Base-by-base conservation (phyloP, 2,888 invertebrate species). In the Trichogramma dendrolimi region DNA sequence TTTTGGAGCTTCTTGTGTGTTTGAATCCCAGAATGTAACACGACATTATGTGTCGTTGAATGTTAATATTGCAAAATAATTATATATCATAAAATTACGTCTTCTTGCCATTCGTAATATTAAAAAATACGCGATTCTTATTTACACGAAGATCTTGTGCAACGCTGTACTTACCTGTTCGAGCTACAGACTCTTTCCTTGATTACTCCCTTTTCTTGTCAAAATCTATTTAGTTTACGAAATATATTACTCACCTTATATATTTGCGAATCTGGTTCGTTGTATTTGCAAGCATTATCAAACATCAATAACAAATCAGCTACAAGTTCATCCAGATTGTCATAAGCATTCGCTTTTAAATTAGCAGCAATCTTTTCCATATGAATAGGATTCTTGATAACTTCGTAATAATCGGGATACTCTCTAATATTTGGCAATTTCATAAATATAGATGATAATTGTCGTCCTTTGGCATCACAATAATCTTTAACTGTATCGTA, bases 351-450 rank as follows among this genome's bases (percentile, higher is more conserved):
- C 65, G 86, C 87, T 78, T 92, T 92, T 42, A 94, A 80, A 73
- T 93, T 93, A 60, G 91, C 90, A 0, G 92, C 90, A 63, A 99
- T 96, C 74, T 89, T 89, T 75, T 96, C 95, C 88, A 99, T 88
- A 77, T 98, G 97, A 74, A 99, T 94, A 0, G 99, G 98, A 69
- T 90, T 91, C 73, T 94, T 94, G 60, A 99, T 98, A 0, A 97
- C 89, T 76, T 97, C 96, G 75, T 96, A 98, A 79, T 99, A 99
- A 75, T 96, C 95, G 0, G 98, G 97, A 80, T 96, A 96, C 74
- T 96, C 89, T 73, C 81, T 85, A 83, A 94, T 95, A 53, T 92
- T 92, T 1, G 98, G 98, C 52, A 99, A 83, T 79, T 95, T 95
- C 84, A 94, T 91, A 80, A 99, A 98, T 66, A 96, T 95, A 27